A percentile compares a stretch with the other conserved stretches of the same genome.
Conservation (phyloP, 2,797 vertebrate genomes). For the Psittacula echo region DNA sequence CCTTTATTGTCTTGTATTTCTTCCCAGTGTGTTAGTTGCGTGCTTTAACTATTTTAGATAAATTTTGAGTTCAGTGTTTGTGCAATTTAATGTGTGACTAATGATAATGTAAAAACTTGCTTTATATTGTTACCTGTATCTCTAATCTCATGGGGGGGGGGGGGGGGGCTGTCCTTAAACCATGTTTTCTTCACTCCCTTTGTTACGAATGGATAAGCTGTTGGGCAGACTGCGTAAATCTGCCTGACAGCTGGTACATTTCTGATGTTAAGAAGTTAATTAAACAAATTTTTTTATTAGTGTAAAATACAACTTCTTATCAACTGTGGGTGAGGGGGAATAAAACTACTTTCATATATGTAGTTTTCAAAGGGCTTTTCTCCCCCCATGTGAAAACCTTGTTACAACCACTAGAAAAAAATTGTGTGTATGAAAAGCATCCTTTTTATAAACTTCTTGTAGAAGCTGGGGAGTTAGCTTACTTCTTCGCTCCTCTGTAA, state of each 20-base stretch:
- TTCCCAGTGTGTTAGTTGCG: neutral
- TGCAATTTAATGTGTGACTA: neutral
- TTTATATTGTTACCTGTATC: neutral
- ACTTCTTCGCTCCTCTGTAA: neutral
- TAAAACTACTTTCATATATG: rapidly evolving
- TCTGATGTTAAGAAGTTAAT: neutral
- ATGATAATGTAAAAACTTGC: neutral
- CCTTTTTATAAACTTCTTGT: neutral
- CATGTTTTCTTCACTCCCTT: neutral
- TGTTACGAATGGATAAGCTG: neutral
- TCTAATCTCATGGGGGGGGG: neutral
- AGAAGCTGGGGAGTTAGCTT: neutral
- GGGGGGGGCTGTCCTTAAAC: neutral
- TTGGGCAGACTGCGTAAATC: neutral
- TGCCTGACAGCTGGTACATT: neutral
- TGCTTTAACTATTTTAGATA: neutral
- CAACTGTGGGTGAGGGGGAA: neutral
- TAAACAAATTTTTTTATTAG: neutral
- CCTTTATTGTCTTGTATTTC: neutral
- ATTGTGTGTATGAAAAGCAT: neutral
- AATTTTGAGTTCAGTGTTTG: neutral
- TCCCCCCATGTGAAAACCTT: neutral
- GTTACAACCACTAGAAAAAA: neutral
- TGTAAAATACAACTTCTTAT: neutral
- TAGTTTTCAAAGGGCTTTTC: neutral